These are phyloP conservation scores for Distichodus sexfasciatus DNA, from an alignment of 2,797 vertebrate species.

Conservation along the genomic window DNA sequence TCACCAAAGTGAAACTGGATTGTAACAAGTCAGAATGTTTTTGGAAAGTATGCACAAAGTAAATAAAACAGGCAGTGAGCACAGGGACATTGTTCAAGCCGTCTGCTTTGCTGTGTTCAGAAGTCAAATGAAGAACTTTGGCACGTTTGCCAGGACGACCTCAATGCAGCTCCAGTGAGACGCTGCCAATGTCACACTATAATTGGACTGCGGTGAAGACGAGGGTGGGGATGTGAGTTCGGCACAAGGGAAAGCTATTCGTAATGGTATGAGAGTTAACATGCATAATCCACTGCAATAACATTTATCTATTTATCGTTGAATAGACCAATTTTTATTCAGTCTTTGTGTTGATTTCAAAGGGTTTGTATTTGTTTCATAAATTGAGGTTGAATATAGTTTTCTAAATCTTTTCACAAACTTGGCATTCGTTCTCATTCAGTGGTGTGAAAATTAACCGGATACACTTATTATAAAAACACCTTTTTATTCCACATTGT, in stretches of 20 bases:
- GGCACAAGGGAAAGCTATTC: slow-evolving; percentile 34
- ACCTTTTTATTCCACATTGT: not conserved
- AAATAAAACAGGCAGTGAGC: slow-evolving; percentile 8
- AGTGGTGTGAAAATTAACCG: too few relatives aligned
- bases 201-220: slow-evolving; percentile 14
- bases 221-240: not conserved
- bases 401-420: slow-evolving; percentile 26
- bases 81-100: not conserved
- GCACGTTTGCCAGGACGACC: slow-evolving; percentile 9
- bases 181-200: slow-evolving; percentile 6
- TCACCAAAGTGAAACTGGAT: not conserved
- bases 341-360: not conserved
- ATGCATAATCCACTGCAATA: not conserved
- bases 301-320: slow-evolving; percentile 1
- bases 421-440: not conserved
- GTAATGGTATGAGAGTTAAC: slow-evolving; percentile 2
- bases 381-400: slow-evolving; percentile 25
- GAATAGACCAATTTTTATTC: slow-evolving; percentile 3
- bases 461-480: too few relatives aligned
- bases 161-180: slow-evolving; percentile 12
- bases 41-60: not conserved
- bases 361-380: slow-evolving; percentile 32
- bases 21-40: not conserved
- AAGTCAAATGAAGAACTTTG: slow-evolving; percentile 1
- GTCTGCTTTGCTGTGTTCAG: not conserved